Base-by-base conservation (phyloP, 2,888 invertebrate genomes). In the Synergus gifuensis region DNA sequence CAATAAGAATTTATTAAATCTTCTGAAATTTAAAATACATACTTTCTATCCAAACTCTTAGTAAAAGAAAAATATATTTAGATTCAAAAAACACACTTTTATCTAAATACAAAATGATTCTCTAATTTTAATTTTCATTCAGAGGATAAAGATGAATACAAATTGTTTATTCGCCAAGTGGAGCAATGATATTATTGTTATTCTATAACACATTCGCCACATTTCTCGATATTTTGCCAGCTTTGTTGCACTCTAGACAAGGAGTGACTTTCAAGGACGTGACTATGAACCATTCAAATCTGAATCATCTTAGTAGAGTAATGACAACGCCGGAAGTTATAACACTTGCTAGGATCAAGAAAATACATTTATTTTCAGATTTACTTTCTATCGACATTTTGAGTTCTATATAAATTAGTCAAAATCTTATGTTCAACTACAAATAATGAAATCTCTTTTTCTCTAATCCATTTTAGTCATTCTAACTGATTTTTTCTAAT, bases 171-270 rank as follows among this genome's bases (percentile, higher is more conserved):
- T 54, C n/a, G n/a, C n/a, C 54, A 54, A 54, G 14, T 54, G n/a
- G 54, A 36, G 36, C 36, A 36, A 36, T 36, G 36, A 36, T 54
- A 54, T 54, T 54, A n/a, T 9, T 9, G 9, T 54, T 54, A 54
- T n/a, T 54, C n/a, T 54, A 54, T n/a, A 54, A 54, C 0, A 54
- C 54, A n/a, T 0, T n/a, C n/a, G 60, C 22, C 18, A 60, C 22
- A 28, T 28, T 60, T 60, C n/a, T 60, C 12, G 22, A 60, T 60
- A 28, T 22, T 54, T 54, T 5, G 54, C 8, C 54, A 54, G n/a
- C 54, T 54, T 54, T 54, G 54, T 54, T 54, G 54, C 54, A 54
- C n/a, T n/a, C n/a, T 54, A 54, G 54, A 54, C n/a, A 18, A n/a
- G n/a, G n/a, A n/a, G n/a, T n/a, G n/a, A 22, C 22, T 60, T 22